Base-by-base conservation (phyloP, 2,888 invertebrate species). In the Orthonevra nobilis region DNA sequence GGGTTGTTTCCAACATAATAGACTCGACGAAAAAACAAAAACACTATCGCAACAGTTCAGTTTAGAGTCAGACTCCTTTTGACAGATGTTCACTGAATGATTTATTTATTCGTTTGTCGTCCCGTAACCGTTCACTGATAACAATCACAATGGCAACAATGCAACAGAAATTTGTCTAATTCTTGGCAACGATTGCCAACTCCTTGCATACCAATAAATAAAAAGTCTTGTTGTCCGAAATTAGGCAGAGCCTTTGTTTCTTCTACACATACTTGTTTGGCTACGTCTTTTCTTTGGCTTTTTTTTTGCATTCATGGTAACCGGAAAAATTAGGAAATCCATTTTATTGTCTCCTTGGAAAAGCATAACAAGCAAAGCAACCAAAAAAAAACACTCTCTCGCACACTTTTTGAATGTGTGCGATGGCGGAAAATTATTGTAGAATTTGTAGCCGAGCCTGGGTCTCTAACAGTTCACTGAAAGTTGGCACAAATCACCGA, bases 141-240 rank as follows among this genome's bases (percentile, higher is more conserved):
- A 56, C 66, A 60, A 79, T 79, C 79, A 61, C 52, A 79, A 79
- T 79, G 79, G 79, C 64, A 75, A 68, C 23, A 54, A 61, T 61
- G 68, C 68, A 79, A 79, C 73, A 73, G 56, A 66, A 72, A 79
- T 79, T 72, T 73, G 77, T 79, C 73, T 79, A 79, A 73, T 61
- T 79, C 61, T 73, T 73, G 79, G 79, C 79, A 73, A 38, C 60
- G 50, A 73, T 64, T 72, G 44, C 63, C 77, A 70, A 70, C 30
- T n/a, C n/a, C n/a, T 14, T 52, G 14, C 32, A 12, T 60, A n/a
- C n/a, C n/a, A n/a, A 40, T 19, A 52, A 50, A 63, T 17, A 28
- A 48, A 20, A 26, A 26, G 36, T 69, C 36, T 70, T 64, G 52
- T n/a, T 70, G 63, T 75, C 17, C 50, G 19, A 69, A 75, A 75